phyloP scores from a whole-genome alignment of 2,888 invertebrate genomes.

The Eristalinus sepulchralis region DNA sequence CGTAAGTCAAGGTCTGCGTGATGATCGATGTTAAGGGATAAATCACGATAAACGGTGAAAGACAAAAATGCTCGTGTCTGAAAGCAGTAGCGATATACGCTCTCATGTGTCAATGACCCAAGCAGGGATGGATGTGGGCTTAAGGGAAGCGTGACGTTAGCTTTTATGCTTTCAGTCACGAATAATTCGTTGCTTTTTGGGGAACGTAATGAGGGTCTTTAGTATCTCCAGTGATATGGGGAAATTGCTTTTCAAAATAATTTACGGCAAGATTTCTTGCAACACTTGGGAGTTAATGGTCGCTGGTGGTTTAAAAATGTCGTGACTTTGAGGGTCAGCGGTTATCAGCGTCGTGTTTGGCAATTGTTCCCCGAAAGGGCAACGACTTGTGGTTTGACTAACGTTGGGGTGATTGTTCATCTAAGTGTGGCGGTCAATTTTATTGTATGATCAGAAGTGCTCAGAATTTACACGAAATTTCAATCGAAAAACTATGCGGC shows the following conservation, averaged over 20 bases:
- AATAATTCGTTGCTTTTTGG: neutral
- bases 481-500: no score
- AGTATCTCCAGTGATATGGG: neutral
- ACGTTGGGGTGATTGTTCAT: no score
- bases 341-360: neutral
- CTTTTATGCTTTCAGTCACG: neutral
- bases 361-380: neutral
- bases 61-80: neutral
- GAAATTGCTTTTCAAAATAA: neutral
- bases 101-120: neutral
- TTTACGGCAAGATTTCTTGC: neutral
- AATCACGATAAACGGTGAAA: neutral
- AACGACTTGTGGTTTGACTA: neutral
- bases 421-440: no score
- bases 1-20: neutral
- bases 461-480: no score
- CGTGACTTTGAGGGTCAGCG: neutral
- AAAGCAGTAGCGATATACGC: neutral
- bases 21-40: neutral
- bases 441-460: no score
- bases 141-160: neutral
- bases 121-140: neutral
- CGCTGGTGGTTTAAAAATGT: neutral
- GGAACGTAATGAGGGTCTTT: neutral
- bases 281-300: neutral